phyloP scores from a whole-genome alignment of 1,140 invertebrate genomes.

The Anadara kagoshimensis region DNA sequence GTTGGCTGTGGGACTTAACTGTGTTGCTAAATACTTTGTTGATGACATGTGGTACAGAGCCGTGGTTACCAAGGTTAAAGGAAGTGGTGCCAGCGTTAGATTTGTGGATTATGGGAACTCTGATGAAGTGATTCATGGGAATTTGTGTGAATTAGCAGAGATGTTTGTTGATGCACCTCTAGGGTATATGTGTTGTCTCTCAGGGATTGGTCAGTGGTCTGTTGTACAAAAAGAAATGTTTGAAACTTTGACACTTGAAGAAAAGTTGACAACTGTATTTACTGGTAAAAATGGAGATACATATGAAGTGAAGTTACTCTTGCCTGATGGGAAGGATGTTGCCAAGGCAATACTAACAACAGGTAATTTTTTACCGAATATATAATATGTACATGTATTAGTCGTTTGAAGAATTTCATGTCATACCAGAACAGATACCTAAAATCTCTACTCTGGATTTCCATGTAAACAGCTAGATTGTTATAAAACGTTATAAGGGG shows the following conservation, averaged over 20 bases:
- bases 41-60: conserved; percentile 82
- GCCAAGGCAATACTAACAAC: background rate
- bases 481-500: too few species aligned
- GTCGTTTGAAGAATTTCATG: too few species aligned
- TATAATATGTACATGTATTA: too few species aligned
- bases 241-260: conserved; percentile 5
- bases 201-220: conserved; percentile 2
- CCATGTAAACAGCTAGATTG: too few species aligned
- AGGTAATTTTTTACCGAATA: too few species aligned
- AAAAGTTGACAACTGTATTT: conserved; percentile 5
- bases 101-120: conserved; percentile 88
- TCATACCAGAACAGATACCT: too few species aligned
- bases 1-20: conserved; percentile 77
- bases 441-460: too few species aligned
- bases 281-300: background rate
- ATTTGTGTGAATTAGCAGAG: conserved; percentile 32
- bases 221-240: conserved; percentile 6
- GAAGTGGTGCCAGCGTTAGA: conserved; percentile 72
- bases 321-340: background rate
- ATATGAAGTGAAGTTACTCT: background rate
- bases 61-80: conserved; percentile 77
- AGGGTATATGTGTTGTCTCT: conserved; percentile 31
- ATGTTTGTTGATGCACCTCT: conserved; percentile 12
- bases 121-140: conserved; percentile 73
- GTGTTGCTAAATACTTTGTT: conserved; percentile 81